phyloP scores from a whole-genome alignment of 2,888 invertebrate species.

The Hyalella azteca region DNA sequence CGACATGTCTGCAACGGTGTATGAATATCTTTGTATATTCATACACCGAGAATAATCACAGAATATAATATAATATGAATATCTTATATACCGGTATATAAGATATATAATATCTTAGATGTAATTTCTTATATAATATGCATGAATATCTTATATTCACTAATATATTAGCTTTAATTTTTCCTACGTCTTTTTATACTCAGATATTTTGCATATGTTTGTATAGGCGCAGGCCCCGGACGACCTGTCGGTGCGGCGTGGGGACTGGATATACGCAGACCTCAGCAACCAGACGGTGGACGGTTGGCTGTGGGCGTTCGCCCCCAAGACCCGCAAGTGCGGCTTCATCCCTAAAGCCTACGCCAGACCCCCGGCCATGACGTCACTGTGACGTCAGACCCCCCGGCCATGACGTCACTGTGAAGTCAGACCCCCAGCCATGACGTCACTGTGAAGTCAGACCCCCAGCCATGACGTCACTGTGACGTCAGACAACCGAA shows the following conservation, averaged over 20 bases:
- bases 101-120: background rate
- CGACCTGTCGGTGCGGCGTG: constrained; percentile 85
- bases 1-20: no score
- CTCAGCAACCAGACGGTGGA: constrained; percentile 90
- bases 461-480: background rate
- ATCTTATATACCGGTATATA: no score
- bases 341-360: constrained; percentile 96
- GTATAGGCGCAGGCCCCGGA: constrained; percentile 86
- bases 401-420: no score
- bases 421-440: no score
- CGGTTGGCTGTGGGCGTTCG: constrained; percentile 87
- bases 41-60: no score
- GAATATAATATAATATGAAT: no score
- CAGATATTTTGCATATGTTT: background rate
- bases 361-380: constrained; percentile 90
- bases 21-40: no score
- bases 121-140: background rate
- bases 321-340: constrained; percentile 85
- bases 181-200: no score
- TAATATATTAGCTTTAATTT: background rate
- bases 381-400: constrained; percentile 70
- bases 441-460: background rate
- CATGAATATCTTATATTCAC: background rate
- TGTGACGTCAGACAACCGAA: no score
- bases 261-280: constrained; percentile 96